Evolutionary conservation across 1,140 invertebrate genomes (phyloP), one percentile per base, ranked within the genome.

Genomic region (Drusus annulatus): DNA sequence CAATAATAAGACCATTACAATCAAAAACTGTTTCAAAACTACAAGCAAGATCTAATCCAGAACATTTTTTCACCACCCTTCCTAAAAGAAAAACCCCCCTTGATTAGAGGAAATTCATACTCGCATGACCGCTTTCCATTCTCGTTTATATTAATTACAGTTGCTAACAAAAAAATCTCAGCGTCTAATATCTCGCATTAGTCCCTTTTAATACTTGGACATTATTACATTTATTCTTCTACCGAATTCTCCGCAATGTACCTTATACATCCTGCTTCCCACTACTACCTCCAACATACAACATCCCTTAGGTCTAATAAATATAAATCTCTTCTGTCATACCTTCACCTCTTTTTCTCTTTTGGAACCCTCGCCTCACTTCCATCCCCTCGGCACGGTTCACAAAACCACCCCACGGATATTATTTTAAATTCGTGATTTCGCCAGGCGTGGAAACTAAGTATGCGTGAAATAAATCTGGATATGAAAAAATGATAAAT

Each of bases 221-320:
- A 45, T 45, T 45, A 45, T 45, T 10, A 8, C 36, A 45, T 45
- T 45, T 45, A 45, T 45, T 45, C 10, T 45, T 45, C 8, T 45
- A 45, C 0, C 36, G 10, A 45, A 45, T 45, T 45, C 36, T 10
- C 36, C 10, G 36, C 36, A 45, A 45, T 45, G 36, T 45, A 45
- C 10, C 8, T 45, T 10, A 45, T 45, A 45, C 36, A 13, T 13
- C 36, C 36, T 45, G 54, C 19, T 56, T 21, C 54, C 54, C 8
- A 21, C n/a, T 17, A 13, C n/a, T n/a, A 21, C 54, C n/a, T 10
- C 36, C 45, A 21, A 51, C 68, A 16, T n/a, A 52, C 68, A 71
- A 51, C 25, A 71, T 71, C 68, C 68, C 68, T 51, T 71, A 71
- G 45, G 68, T 71, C 68, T 71, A 71, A 71, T 71, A 71, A 71